Conservation (phyloP, 30 jellyfish, hydroid and myxozoan genomes). For the Calvadosia cruxmelitensis region DNA sequence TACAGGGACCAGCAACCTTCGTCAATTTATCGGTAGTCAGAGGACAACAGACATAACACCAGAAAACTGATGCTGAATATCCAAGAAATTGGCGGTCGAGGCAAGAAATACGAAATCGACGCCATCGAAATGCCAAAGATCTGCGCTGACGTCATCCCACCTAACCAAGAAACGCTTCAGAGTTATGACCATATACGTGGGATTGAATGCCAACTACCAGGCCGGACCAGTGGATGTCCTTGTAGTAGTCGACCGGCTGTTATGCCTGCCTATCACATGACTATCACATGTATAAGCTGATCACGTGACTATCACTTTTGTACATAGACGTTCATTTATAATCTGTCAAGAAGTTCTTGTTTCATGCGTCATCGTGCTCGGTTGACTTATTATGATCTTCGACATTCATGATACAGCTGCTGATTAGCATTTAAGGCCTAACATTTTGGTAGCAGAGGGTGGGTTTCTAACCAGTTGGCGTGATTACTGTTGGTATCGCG, state of each 20-base stretch:
- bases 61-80: conserved; percentile 6
- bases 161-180: not conserved
- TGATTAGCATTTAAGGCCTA: too few species aligned
- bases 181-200: not conserved
- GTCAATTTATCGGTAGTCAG: conserved; percentile 34
- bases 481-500: too few species aligned
- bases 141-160: not conserved
- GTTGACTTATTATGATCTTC: too few species aligned
- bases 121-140: not conserved
- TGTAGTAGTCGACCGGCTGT: not conserved
- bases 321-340: too few species aligned
- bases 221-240: not conserved
- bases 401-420: too few species aligned
- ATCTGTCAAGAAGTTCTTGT: too few species aligned
- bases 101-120: not conserved
- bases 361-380: too few species aligned
- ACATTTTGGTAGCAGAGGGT: too few species aligned
- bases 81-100: not conserved
- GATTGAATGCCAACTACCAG: not conserved
- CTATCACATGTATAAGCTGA: too few species aligned
- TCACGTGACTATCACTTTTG: too few species aligned
- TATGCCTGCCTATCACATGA: too few species aligned
- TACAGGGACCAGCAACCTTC: conserved; percentile 30
- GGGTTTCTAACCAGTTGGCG: too few species aligned
- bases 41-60: conserved; percentile 47